Evolutionary conservation across 2,113 vertebrate genomes (phyloP).

Genomic region (Bucco capensis): DNA sequence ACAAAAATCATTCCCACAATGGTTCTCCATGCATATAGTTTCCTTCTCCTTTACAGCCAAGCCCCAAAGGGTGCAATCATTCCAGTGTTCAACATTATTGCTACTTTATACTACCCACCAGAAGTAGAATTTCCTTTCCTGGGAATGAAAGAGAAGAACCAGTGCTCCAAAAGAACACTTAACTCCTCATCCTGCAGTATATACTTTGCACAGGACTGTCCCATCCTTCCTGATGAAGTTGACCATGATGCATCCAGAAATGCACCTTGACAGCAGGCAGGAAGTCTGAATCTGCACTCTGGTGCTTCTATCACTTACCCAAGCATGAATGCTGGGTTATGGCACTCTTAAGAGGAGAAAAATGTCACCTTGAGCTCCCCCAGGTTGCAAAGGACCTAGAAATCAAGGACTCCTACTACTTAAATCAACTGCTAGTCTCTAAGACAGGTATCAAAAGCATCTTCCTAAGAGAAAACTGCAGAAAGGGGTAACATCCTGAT

Average conservation of each 20-base stretch:
- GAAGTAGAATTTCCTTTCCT: not conserved
- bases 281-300: not conserved
- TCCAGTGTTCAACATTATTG: not conserved
- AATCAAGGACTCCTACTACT: not conserved
- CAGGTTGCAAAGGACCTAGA: not conserved
- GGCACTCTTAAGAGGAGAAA: not conserved
- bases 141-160: not conserved
- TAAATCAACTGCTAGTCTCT: not conserved
- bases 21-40: not conserved
- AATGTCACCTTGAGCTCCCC: not conserved
- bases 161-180: accelerated
- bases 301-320: too few species aligned
- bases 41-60: not conserved
- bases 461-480: not conserved
- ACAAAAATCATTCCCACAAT: not conserved
- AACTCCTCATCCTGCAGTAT: not conserved
- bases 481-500: not conserved
- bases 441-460: not conserved
- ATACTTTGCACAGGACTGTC: not conserved
- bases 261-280: not conserved
- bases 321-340: accelerated
- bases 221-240: not conserved
- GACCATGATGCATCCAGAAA: not conserved
- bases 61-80: not conserved
- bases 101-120: not conserved